These are phyloP conservation scores for Formicarius rufipectus DNA, from an alignment of 2,113 vertebrate species.

Conservation along the genomic window DNA sequence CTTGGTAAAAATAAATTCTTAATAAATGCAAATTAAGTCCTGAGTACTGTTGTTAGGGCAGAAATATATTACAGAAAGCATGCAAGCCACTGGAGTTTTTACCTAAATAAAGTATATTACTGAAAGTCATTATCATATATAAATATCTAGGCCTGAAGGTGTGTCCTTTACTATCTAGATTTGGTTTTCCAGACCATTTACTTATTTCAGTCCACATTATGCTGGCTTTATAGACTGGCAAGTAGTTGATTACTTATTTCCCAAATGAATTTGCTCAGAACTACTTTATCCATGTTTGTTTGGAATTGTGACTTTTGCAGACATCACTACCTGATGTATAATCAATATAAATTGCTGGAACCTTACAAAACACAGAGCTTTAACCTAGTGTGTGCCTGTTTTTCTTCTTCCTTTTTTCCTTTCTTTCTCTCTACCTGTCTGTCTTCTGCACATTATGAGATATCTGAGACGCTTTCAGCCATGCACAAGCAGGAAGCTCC, in stretches of 20 bases:
- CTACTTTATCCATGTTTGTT: background rate
- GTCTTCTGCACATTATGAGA: background rate
- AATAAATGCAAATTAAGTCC: constrained; percentile 45
- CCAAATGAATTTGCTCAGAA: background rate
- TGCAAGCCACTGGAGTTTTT: background rate
- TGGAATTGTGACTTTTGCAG: constrained; percentile 10
- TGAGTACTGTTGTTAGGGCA: background rate
- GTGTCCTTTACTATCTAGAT: background rate
- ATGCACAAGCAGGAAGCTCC: background rate
- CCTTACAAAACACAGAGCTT: background rate
- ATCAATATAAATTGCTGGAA: background rate
- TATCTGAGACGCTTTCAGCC: background rate
- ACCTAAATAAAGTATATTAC: background rate
- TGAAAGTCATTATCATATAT: constrained; percentile 11
- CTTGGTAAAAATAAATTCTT: constrained; percentile 47
- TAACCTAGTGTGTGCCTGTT: background rate
- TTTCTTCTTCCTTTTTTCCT: background rate
- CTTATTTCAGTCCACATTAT: background rate
- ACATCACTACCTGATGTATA: background rate
- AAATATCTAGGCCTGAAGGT: background rate
- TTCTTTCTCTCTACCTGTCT: rapidly evolving
- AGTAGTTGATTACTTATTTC: constrained; percentile 9
- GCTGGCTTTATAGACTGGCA: background rate
- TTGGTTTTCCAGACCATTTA: background rate
- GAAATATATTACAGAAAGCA: constrained; percentile 3